phyloP scores from a whole-genome alignment of 2,113 vertebrate genomes.

The Corythoichthys intestinalis region DNA sequence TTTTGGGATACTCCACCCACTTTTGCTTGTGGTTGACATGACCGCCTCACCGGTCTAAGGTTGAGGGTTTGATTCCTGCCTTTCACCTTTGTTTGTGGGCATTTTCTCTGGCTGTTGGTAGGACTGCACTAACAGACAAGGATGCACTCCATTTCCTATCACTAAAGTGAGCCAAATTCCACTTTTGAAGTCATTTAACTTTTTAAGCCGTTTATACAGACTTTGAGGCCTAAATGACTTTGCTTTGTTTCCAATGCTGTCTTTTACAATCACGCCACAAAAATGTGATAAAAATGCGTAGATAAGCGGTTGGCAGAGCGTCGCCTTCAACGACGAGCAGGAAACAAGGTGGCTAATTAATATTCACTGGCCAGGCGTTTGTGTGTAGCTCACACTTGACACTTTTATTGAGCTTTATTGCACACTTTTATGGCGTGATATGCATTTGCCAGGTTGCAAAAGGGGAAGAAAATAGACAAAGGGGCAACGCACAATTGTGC shows the following conservation, averaged over 20 bases:
- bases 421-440: constrained; percentile 3
- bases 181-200: constrained; percentile 45
- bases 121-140: constrained; percentile 10
- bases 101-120: constrained; percentile 21
- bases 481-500: neutral
- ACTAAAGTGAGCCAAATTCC: constrained; percentile 22
- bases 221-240: constrained; percentile 21
- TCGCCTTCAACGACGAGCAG: constrained; percentile 47
- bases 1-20: no score
- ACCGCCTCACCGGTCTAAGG: no score
- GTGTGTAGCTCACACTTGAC: constrained; percentile 45
- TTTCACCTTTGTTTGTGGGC: neutral
- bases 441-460: constrained; percentile 38
- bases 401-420: constrained; percentile 43
- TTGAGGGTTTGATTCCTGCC: neutral
- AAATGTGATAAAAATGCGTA: constrained; percentile 34
- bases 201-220: constrained; percentile 18
- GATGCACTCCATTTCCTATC: constrained; percentile 22
- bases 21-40: no score
- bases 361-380: constrained; percentile 53
- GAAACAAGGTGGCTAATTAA: constrained; percentile 59
- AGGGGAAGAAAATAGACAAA: constrained; percentile 32
- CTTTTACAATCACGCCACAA: constrained; percentile 32
- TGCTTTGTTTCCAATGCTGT: constrained; percentile 26
- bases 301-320: constrained; percentile 49